These are phyloP conservation scores for Thaleichthys pacificus DNA, from an alignment of 2,797 vertebrate genomes.

Conservation along the genomic window DNA sequence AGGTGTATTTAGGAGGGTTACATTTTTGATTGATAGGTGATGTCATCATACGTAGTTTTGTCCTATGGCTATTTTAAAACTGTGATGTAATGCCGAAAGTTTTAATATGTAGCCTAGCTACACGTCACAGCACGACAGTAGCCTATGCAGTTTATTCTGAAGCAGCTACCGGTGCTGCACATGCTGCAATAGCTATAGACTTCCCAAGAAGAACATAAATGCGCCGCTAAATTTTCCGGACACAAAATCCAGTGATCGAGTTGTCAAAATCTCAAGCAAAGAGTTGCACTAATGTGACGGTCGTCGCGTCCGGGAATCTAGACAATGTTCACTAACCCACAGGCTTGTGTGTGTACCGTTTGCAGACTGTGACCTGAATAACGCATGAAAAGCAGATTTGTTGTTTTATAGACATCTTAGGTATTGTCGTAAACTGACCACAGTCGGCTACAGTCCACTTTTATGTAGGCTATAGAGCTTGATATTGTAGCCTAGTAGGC, in stretches of 20 bases:
- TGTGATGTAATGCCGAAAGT: constrained; percentile 77
- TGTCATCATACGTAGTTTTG: constrained; percentile 73
- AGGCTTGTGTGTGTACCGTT: constrained; percentile 16
- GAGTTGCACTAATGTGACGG: too few species aligned
- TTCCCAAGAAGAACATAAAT: constrained; percentile 7
- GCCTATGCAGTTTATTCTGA: constrained; percentile 24
- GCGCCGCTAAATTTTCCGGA: not conserved
- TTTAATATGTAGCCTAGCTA: constrained; percentile 68
- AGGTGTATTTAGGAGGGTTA: constrained; percentile 18
- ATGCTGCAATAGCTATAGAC: constrained; percentile 45
- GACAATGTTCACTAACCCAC: constrained; percentile 9
- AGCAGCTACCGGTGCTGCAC: constrained; percentile 46
- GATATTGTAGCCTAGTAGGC: too few species aligned
- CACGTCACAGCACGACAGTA: constrained; percentile 40
- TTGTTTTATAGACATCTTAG: too few species aligned
- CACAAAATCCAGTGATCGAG: too few species aligned
- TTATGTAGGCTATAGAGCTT: too few species aligned
- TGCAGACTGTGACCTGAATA: not conserved
- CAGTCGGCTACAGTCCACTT: too few species aligned
- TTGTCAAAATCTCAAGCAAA: too few species aligned
- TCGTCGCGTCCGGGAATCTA: constrained; percentile 14
- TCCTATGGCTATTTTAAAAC: constrained; percentile 73
- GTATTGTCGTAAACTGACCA: too few species aligned
- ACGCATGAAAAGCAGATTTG: not conserved
- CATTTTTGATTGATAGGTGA: constrained; percentile 66